Base-by-base conservation (phyloP, 2,797 vertebrate species). In the Poecile montanus region DNA sequence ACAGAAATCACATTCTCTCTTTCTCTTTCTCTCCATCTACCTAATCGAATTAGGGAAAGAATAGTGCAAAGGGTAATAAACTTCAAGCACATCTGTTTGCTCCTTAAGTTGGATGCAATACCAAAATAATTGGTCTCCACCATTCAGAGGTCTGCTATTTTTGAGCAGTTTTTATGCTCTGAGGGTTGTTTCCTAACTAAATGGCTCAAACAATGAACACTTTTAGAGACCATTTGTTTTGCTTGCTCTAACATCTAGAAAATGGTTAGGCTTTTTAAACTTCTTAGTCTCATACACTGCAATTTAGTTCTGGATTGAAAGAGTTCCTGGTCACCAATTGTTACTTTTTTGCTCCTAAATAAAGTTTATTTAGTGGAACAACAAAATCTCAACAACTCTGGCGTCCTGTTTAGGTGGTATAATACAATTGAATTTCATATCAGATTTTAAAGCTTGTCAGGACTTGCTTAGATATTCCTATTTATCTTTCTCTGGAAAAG, bases 401-500 rank as follows among this genome's bases (percentile, higher is more conserved):
- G 47, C 16, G 6, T 80, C 45, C 50, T 88, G 58, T 83, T 87
- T 54, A 85, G 42, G 50, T 77, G 36, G 19, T 67, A 74, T 65
- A 80, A 83, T 44, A 71, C 65, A 89, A 89, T 25, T 13, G 6
- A 40, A 48, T 47, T 62, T 74, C 58, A 32, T 80, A 93, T 92
- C 75, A 85, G 82, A 65, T 81, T 83, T 81, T 76, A 68, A 87
- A 82, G 68, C 73, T 73, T 87, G 74, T 87, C 66, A 88, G 72
- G 79, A 27, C 66, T 92, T 88, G 89, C 68, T 71, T 93, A 79
- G 74, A 57, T 92, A 56, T 67, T 93, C 78, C 57, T 91, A 94
- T 93, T 96, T 92, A 91, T 82, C 89, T 87, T 94, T 91, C 94
- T 51, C 86, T 87, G 74, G 83, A 92, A 92, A 93, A 79, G 61